Evolutionary conservation across 2,113 vertebrate genomes (phyloP).

Genomic region (Cyanistes caeruleus): DNA sequence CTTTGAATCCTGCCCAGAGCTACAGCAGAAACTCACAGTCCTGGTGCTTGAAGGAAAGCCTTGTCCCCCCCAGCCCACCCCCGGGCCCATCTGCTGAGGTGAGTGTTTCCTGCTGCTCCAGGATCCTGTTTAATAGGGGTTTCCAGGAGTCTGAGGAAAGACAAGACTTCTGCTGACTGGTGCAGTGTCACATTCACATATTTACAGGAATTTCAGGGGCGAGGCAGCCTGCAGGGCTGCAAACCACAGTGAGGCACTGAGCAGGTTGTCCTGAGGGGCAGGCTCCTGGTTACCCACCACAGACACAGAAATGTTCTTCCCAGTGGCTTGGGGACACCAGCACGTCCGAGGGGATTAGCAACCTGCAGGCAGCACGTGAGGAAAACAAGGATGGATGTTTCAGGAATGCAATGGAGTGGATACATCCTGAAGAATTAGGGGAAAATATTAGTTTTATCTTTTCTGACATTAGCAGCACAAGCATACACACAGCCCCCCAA

Average conservation of each 20-base stretch:
- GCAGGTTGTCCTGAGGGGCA: background rate
- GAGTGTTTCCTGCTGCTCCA: background rate
- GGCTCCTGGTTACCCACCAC: background rate
- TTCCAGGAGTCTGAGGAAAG: background rate
- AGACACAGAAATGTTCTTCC: background rate
- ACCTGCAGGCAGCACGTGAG: background rate
- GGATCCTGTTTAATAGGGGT: too few species aligned
- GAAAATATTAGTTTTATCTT: background rate
- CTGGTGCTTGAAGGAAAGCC: background rate
- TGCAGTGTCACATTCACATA: accelerated
- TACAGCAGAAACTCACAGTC: accelerated
- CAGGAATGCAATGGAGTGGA: background rate
- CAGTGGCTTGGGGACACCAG: background rate
- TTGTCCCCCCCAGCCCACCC: accelerated
- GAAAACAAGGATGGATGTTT: background rate
- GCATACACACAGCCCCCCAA: background rate
- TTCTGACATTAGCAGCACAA: background rate
- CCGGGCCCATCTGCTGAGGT: accelerated
- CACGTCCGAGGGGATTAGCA: background rate
- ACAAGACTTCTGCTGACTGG: background rate
- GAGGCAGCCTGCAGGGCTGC: background rate
- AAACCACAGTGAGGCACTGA: background rate
- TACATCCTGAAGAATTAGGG: background rate
- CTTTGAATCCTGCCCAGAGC: background rate
- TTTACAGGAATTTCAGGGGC: background rate